A percentile compares a stretch with the other conserved stretches of the same genome.
Conservation (phyloP, 2,113 vertebrate genomes). For the Corynorhinus townsendii region DNA sequence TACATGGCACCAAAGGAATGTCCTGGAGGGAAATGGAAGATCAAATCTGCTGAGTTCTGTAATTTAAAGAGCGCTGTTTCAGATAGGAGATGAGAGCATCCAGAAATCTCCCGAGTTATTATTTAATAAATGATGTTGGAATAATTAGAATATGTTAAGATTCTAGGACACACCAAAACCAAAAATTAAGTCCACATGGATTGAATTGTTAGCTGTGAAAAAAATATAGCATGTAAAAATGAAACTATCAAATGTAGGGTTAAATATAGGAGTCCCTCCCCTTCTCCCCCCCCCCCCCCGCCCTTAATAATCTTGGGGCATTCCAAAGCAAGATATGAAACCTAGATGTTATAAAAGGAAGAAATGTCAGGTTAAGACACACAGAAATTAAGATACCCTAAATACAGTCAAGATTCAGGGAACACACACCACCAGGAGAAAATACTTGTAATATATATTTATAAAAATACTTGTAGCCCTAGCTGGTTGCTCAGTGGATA, state of each 20-base stretch:
- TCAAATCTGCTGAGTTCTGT: neutral
- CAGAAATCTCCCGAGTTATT: neutral
- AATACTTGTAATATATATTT: neutral
- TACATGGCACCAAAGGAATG: neutral
- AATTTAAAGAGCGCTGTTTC: neutral
- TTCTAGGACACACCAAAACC: neutral
- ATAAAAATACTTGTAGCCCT: too few species aligned
- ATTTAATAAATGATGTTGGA: neutral
- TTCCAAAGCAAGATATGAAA: neutral
- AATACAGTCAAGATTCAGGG: neutral
- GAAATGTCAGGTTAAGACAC: neutral
- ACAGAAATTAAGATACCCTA: neutral
- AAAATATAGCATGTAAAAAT: neutral
- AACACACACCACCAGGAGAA: neutral
- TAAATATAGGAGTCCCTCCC: neutral
- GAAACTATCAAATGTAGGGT: neutral
- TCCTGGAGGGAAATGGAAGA: neutral
- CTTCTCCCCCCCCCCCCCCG: too few species aligned
- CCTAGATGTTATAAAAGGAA: neutral
- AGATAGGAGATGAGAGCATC: neutral
- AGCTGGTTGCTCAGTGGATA: too few species aligned
- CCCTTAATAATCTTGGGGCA: neutral
- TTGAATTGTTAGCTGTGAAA: neutral
- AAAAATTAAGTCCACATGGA: neutral
- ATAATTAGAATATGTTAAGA: neutral